Percentiles rank a stretch among this genome's conserved stretches.
Evolutionary conservation across 2,888 invertebrate genomes (phyloP).

Genomic region (Diaperis boleti): DNA sequence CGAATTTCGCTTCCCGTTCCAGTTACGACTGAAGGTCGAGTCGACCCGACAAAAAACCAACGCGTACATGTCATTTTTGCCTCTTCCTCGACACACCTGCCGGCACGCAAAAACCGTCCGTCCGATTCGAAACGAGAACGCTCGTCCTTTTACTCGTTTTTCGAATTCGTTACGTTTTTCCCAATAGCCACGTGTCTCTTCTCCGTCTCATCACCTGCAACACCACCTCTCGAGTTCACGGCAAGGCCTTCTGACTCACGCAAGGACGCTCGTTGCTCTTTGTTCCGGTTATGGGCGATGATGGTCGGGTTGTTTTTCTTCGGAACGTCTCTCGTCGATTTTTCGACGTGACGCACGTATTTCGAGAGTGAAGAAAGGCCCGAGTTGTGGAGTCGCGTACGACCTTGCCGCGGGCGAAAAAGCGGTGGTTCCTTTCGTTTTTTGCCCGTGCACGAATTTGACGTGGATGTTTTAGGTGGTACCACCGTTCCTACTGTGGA

Average conservation of each 20-base stretch:
- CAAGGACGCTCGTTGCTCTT: constrained; percentile 63
- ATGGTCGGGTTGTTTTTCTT: constrained; percentile 10
- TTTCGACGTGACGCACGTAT: background rate
- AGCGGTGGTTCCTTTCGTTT: constrained; percentile 8
- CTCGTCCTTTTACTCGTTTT: background rate
- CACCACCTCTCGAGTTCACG: constrained; percentile 43
- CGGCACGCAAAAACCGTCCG: background rate
- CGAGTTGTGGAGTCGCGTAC: background rate
- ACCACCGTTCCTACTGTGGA: no score
- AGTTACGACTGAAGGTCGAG: no score
- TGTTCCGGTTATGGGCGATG: constrained; percentile 57
- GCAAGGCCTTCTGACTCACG: constrained; percentile 63
- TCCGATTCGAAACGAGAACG: background rate
- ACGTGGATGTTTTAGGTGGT: background rate
- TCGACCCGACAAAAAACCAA: no score
- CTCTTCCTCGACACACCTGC: no score
- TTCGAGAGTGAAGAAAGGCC: background rate
- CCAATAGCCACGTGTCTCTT: background rate
- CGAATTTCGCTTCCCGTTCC: no score
- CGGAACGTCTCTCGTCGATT: no score
- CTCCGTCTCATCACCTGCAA: constrained; percentile 12
- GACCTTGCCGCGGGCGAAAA: constrained; percentile 26
- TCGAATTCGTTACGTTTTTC: constrained; percentile 1
- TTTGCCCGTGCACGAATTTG: background rate
- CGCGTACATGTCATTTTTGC: no score